phyloP scores from a whole-genome alignment of 2,113 vertebrate genomes.

The Accipiter cooperii region DNA sequence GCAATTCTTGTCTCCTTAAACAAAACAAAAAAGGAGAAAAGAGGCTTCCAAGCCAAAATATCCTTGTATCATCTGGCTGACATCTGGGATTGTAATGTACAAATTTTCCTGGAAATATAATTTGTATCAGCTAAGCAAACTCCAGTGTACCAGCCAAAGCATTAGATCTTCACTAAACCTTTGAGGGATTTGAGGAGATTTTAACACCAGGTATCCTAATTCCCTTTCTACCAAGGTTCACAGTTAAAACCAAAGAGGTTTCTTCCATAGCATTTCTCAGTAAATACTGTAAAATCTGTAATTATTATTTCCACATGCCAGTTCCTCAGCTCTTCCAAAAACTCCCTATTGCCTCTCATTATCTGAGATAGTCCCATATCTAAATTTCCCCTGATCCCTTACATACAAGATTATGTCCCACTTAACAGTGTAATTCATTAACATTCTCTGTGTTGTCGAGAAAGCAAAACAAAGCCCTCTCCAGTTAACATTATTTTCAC shows the following conservation, averaged over 20 bases:
- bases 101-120: conserved; percentile 32
- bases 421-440: conserved; percentile 66
- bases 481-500: conserved; percentile 33
- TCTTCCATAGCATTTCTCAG: not conserved
- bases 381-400: conserved; percentile 66
- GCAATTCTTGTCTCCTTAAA: conserved; percentile 50
- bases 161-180: conserved; percentile 38
- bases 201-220: conserved; percentile 49
- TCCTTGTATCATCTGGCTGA: conserved; percentile 9
- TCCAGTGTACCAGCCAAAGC: not conserved
- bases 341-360: conserved; percentile 63
- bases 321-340: conserved; percentile 23
- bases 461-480: conserved; percentile 44
- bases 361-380: conserved; percentile 54
- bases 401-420: conserved; percentile 62
- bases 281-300: conserved; percentile 66
- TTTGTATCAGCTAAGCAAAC: conserved; percentile 44
- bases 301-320: conserved; percentile 65
- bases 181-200: conserved; percentile 48
- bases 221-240: not conserved
- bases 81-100: conserved; percentile 12
- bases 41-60: conserved; percentile 42
- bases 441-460: conserved; percentile 45
- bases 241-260: conserved; percentile 2
- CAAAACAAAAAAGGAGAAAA: conserved; percentile 42